Evolutionary conservation across 2,888 invertebrate species (phyloP).

Genomic region (Aspidiotus rigidus): DNA sequence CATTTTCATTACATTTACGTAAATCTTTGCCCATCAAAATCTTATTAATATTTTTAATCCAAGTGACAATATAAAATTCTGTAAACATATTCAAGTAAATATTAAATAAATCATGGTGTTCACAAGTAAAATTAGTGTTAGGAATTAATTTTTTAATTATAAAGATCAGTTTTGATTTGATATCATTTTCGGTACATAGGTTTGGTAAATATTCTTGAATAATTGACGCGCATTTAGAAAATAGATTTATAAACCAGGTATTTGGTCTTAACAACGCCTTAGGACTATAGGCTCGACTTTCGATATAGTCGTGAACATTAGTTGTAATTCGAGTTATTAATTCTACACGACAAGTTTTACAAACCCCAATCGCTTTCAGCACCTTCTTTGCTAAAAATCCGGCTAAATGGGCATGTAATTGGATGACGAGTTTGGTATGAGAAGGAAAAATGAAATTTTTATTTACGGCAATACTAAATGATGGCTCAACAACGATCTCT

Average conservation of each 20-base stretch:
- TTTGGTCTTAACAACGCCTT: not conserved
- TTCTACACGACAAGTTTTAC: slow-evolving; percentile 11
- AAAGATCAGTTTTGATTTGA: not conserved
- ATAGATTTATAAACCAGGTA: not conserved
- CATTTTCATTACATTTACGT: not conserved
- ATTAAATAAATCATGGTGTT: not conserved
- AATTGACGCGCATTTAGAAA: not conserved
- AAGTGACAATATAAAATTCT: not conserved
- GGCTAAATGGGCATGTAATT: slow-evolving; percentile 7
- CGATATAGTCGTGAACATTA: slow-evolving; percentile 8
- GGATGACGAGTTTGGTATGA: not conserved
- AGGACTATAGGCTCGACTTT: slow-evolving; percentile 10
- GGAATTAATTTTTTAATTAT: not conserved
- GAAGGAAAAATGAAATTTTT: not conserved
- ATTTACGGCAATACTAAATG: not conserved
- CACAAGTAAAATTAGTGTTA: not conserved
- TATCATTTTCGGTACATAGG: not conserved
- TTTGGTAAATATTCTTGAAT: not conserved
- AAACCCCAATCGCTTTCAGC: slow-evolving; percentile 18
- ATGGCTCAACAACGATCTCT: not conserved
- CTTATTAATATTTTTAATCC: not conserved
- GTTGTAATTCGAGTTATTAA: not conserved
- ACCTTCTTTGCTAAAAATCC: slow-evolving; percentile 20
- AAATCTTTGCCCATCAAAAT: not conserved
- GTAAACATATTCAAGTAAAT: not conserved